Evolutionary conservation across 2,888 invertebrate genomes (phyloP).

Genomic region (Pediacus dermestoides): DNA sequence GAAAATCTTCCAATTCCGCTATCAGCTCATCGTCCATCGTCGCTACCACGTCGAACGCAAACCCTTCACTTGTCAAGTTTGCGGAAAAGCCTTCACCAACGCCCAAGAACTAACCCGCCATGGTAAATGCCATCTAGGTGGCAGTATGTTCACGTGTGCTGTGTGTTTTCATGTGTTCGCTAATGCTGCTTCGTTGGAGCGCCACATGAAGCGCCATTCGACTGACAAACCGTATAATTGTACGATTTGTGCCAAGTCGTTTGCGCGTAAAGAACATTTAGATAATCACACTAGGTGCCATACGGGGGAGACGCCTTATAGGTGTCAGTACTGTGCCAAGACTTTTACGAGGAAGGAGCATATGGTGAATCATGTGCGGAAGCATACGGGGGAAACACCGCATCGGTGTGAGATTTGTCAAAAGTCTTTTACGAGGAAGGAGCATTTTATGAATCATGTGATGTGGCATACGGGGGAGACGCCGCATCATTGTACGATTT

Average conservation of each 20-base stretch:
- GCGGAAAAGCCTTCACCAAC: slow-evolving; percentile 78
- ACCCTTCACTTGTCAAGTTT: slow-evolving; percentile 75
- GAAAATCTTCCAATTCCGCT: slow-evolving; percentile 82
- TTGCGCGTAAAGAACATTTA: slow-evolving; percentile 82
- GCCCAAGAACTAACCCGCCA: slow-evolving; percentile 76
- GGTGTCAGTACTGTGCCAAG: slow-evolving; percentile 70
- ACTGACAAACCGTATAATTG: slow-evolving; percentile 84
- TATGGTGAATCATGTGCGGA: slow-evolving; percentile 74
- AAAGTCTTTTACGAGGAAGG: slow-evolving; percentile 73
- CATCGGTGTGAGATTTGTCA: slow-evolving; percentile 75
- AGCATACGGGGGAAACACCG: slow-evolving; percentile 73
- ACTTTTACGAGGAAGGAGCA: slow-evolving; percentile 75
- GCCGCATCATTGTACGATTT: slow-evolving; percentile 82
- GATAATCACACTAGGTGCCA: slow-evolving; percentile 80
- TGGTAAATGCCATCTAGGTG: slow-evolving; percentile 80
- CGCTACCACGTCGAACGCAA: slow-evolving; percentile 83
- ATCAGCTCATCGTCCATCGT: slow-evolving; percentile 80
- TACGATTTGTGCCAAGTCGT: slow-evolving; percentile 80
- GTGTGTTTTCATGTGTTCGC: slow-evolving; percentile 73
- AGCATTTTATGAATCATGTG: slow-evolving; percentile 76
- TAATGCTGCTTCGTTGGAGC: slow-evolving; percentile 66
- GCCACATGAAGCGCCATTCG: slow-evolving; percentile 76
- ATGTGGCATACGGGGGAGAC: slow-evolving; percentile 85
- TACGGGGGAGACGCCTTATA: slow-evolving; percentile 78
- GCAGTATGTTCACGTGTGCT: slow-evolving; percentile 70